Evolutionary conservation across 2,113 vertebrate species (phyloP), one percentile per base, ranked within the genome.

Genomic region (Pristiophorus japonicus): DNA sequence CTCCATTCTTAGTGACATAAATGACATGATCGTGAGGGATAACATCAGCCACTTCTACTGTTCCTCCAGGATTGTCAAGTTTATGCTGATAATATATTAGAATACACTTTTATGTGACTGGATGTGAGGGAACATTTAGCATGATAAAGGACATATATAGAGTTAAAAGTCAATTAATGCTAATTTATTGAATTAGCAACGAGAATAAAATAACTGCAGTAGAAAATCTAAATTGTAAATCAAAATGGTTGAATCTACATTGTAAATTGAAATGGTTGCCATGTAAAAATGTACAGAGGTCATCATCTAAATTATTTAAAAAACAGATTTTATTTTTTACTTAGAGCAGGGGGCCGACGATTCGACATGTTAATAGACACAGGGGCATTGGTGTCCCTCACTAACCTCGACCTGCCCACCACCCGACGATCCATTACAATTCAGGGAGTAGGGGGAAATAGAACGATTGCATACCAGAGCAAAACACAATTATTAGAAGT

Each of bases 101-200:
- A 94, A 45, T 47, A 73, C 27, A 67, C 45, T 51, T 94, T 93
- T 65, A 93, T 65, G 63, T 42, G 22, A 24, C 91, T 94, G 27
- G 93, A 3, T 27, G 93, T 18, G 66, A 51, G 24, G 27, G 93
- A 94, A 73, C 59, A 63, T 20, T 90, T 90, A 51, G 66, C n/a
- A 70, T 94, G 93, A 27, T 47, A 94, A 67, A 67, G 93, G 66
- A 70, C 93, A 73, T 14, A 70, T 38, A 70, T 45, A 42, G 63
- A 45, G 67, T 42, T 94, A 67, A 67, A 94, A 70, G 45, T 73
- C 66, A 94, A 94, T 67, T 70, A 30, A 67, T 94, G 93, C 24
- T 70, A 94, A 94, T 94, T 94, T 94, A 94, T 94, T 94, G 42
- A 27, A 67, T 63, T 92, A n/a, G 20, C 45, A 94, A 94, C 45